phyloP scores from a whole-genome alignment of 2,888 invertebrate genomes.

The Papilio demoleus region DNA sequence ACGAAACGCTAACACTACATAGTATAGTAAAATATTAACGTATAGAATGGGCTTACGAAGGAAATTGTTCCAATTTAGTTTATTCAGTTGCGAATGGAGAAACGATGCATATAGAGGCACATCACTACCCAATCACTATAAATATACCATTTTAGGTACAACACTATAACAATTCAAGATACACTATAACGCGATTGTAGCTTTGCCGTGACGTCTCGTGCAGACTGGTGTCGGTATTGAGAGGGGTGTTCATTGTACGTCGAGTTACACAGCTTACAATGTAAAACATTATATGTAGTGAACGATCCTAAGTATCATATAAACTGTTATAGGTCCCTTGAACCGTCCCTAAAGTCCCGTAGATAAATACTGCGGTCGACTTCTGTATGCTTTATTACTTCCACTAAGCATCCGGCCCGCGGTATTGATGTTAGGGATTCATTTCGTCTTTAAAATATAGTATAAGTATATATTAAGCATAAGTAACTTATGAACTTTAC shows the following conservation, averaged over 20 bases:
- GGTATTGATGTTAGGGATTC: slow-evolving; percentile 14
- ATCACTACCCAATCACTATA: no score
- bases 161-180: neutral
- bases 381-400: slow-evolving; percentile 27
- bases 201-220: no score
- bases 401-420: neutral
- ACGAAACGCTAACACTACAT: no score
- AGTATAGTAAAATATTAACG: no score
- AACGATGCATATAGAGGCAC: no score
- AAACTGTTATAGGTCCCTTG: slow-evolving; percentile 22
- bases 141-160: neutral
- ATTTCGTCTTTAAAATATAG: neutral
- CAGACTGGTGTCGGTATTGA: no score
- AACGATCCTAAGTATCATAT: slow-evolving; percentile 11
- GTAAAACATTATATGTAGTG: slow-evolving; percentile 4
- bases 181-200: no score
- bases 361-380: slow-evolving; percentile 26
- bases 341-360: slow-evolving; percentile 14
- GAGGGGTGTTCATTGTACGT: no score
- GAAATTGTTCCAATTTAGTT: no score
- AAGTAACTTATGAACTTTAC: no score
- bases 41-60: no score
- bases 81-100: no score
- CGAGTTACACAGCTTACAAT: neutral
- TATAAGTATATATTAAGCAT: neutral